Evolutionary conservation across 2,888 invertebrate genomes (phyloP).

Genomic region (Tenthredo notha): DNA sequence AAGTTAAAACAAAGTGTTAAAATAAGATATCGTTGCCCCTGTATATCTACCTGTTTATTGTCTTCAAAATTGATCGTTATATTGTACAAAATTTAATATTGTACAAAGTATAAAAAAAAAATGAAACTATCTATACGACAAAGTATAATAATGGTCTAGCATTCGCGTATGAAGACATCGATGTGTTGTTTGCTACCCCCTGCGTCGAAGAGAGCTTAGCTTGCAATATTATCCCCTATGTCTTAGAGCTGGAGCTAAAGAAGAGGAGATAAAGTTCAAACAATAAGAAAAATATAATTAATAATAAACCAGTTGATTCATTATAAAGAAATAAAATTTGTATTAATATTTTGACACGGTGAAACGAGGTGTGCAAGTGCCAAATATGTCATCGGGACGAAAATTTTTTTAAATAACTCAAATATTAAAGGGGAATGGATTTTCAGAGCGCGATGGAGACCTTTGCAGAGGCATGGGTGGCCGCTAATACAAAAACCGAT

Average conservation of each 20-base stretch:
- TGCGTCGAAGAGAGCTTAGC: no score
- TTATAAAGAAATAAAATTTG: background rate
- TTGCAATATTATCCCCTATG: background rate
- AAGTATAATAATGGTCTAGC: background rate
- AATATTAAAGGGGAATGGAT: slow-evolving; percentile 85
- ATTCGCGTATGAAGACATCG: background rate
- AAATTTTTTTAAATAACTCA: slow-evolving; percentile 16
- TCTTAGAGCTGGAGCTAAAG: background rate
- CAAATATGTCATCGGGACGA: slow-evolving; percentile 20
- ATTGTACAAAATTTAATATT: background rate
- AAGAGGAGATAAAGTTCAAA: background rate
- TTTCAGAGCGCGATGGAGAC: slow-evolving; percentile 99
- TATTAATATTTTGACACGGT: slow-evolving; percentile 17
- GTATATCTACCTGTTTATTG: background rate
- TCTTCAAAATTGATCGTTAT: background rate
- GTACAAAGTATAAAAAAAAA: background rate
- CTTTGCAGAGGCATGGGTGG: slow-evolving; percentile 98
- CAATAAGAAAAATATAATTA: background rate
- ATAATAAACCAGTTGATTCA: background rate
- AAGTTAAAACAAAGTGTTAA: background rate
- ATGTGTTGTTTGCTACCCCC: background rate
- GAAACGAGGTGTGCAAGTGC: slow-evolving; percentile 25
- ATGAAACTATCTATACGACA: background rate
- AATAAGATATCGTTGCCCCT: background rate
- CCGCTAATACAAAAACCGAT: slow-evolving; percentile 88